These are phyloP conservation scores for Synergus gifuensis DNA, from an alignment of 2,888 invertebrate species.

Conservation along the genomic window DNA sequence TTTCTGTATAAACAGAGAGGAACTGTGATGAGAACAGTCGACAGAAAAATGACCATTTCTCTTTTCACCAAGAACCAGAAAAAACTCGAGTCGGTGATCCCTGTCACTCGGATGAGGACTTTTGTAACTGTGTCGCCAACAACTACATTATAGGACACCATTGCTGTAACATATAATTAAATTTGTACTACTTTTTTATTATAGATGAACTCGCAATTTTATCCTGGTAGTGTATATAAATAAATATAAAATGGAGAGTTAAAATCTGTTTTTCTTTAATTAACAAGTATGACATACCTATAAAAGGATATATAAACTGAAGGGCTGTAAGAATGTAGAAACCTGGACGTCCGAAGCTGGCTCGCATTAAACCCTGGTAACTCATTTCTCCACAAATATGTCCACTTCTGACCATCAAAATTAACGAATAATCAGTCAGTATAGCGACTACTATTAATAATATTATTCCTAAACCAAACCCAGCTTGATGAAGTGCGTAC, in stretches of 20 bases:
- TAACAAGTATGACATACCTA: slow-evolving; percentile 80
- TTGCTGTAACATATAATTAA: slow-evolving; percentile 80
- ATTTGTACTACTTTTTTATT: background rate
- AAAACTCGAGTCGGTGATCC: slow-evolving; percentile 79
- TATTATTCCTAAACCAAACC: slow-evolving; percentile 87
- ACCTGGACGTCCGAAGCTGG: slow-evolving; percentile 88
- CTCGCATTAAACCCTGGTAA: slow-evolving; percentile 89
- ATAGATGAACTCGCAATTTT: too few species aligned
- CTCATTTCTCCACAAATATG: slow-evolving; percentile 88
- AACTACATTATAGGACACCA: slow-evolving; percentile 93
- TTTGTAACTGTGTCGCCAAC: slow-evolving; percentile 92
- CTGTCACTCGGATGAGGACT: slow-evolving; percentile 86
- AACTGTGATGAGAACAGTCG: slow-evolving; percentile 86
- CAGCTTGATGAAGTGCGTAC: slow-evolving; percentile 89
- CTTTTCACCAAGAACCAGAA: slow-evolving; percentile 79
- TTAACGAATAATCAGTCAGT: slow-evolving; percentile 89
- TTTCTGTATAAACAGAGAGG: slow-evolving; percentile 90
- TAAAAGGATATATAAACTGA: slow-evolving; percentile 91
- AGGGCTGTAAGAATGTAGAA: slow-evolving; percentile 86
- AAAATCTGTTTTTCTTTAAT: background rate
- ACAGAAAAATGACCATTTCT: slow-evolving; percentile 85
- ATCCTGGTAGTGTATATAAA: too few species aligned
- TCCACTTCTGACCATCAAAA: slow-evolving; percentile 87
- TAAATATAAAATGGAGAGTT: too few species aligned
- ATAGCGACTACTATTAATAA: slow-evolving; percentile 85